Evolutionary conservation across 1,140 invertebrate species (phyloP).

Genomic region (Dendrolimus kikuchii): DNA sequence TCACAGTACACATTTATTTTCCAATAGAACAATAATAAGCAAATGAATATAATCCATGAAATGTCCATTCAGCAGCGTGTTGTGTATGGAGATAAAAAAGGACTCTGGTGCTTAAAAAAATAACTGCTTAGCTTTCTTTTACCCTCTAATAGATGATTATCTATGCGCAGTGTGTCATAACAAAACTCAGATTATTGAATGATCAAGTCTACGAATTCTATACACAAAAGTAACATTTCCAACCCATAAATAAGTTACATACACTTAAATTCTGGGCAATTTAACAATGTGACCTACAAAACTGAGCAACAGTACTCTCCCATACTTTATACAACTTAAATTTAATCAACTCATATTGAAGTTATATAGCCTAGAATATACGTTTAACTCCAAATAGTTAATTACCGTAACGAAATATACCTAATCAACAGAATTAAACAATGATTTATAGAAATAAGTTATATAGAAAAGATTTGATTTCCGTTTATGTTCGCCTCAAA

Average conservation of each 20-base stretch:
- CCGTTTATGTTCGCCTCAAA: too few relatives aligned
- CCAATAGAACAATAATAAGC: background rate
- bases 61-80: background rate
- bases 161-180: too few relatives aligned
- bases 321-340: slow-evolving; percentile 50
- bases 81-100: background rate
- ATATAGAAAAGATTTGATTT: too few relatives aligned
- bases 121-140: too few relatives aligned
- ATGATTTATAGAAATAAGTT: too few relatives aligned
- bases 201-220: slow-evolving; percentile 21
- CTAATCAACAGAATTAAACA: too few relatives aligned
- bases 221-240: slow-evolving; percentile 19
- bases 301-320: slow-evolving; percentile 32
- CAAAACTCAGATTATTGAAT: slow-evolving; percentile 10
- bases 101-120: background rate
- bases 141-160: too few relatives aligned
- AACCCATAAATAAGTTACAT: slow-evolving; percentile 4
- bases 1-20: slow-evolving; percentile 31
- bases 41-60: background rate
- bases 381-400: slow-evolving; percentile 30
- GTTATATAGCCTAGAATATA: slow-evolving; percentile 42
- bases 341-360: slow-evolving; percentile 43
- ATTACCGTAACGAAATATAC: slow-evolving; percentile 23
- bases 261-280: slow-evolving; percentile 27
- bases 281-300: slow-evolving; percentile 37